Evolutionary conservation across 1,140 invertebrate genomes (phyloP).

Genomic region (Panagrolaimus sp.): DNA sequence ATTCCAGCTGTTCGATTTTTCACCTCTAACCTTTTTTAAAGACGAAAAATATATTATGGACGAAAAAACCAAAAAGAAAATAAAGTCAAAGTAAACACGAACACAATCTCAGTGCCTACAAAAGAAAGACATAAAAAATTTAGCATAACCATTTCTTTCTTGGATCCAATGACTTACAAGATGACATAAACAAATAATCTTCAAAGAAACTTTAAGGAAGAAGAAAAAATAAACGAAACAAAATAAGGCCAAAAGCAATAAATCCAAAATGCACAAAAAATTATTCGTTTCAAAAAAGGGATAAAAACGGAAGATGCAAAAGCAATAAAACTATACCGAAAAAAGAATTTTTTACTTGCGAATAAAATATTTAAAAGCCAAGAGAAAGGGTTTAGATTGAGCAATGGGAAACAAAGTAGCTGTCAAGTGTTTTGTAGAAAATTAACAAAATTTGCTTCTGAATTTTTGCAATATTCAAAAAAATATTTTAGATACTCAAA

Average conservation of each 20-base stretch:
- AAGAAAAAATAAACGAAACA: background rate
- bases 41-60: too few relatives aligned
- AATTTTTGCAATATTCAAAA: too few relatives aligned
- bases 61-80: background rate
- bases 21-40: too few relatives aligned
- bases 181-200: background rate
- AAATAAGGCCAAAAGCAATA: constrained; percentile 5
- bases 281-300: background rate
- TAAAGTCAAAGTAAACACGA: background rate
- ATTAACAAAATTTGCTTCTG: too few relatives aligned
- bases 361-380: too few relatives aligned
- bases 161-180: background rate
- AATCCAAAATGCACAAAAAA: constrained; percentile 1
- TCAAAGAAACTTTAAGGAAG: background rate
- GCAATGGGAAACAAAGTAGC: too few relatives aligned
- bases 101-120: background rate
- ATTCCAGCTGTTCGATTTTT: too few relatives aligned
- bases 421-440: too few relatives aligned
- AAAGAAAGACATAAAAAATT: too few relatives aligned
- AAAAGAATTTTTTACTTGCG: background rate
- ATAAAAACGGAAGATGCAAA: constrained; percentile 13
- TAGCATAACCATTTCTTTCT: too few relatives aligned
- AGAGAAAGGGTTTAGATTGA: too few relatives aligned
- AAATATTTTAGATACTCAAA: too few relatives aligned
- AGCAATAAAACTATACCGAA: background rate